These are phyloP conservation scores for Strigops habroptila DNA, from an alignment of 2,113 vertebrate genomes.

Conservation along the genomic window DNA sequence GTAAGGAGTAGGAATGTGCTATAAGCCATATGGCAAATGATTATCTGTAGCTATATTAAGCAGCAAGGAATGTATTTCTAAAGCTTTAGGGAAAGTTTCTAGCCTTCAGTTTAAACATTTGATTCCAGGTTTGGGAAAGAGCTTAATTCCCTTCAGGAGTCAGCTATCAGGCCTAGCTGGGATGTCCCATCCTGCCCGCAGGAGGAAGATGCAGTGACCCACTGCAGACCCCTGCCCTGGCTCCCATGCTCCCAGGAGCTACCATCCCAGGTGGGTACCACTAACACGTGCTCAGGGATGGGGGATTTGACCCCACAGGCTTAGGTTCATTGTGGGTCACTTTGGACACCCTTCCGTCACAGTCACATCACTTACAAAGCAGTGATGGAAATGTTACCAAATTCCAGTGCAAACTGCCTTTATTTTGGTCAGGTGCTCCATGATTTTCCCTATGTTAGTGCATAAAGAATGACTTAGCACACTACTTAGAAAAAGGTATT, in stretches of 20 bases:
- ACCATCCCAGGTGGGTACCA: neutral
- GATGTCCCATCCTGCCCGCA: neutral
- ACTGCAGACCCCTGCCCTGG: neutral
- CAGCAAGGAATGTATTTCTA: neutral
- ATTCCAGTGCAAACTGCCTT: neutral
- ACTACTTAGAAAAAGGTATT: neutral
- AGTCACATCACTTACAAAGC: neutral
- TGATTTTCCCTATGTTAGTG: neutral
- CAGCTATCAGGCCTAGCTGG: neutral
- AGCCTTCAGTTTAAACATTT: neutral
- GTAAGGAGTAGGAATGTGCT: neutral
- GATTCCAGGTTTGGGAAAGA: neutral
- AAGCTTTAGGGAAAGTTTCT: neutral
- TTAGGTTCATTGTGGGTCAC: neutral
- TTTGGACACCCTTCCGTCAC: neutral
- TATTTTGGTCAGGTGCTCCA: neutral
- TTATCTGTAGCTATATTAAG: neutral
- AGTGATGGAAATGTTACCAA: neutral
- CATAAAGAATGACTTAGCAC: neutral
- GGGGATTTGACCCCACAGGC: neutral
- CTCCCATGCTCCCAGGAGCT: neutral
- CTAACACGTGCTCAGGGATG: neutral
- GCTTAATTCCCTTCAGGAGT: neutral
- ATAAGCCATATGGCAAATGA: neutral
- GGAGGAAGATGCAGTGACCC: rapidly evolving